Evolutionary conservation across 2,113 vertebrate species (phyloP), one percentile per base, ranked within the genome.

Genomic region (Regulus satrapa): DNA sequence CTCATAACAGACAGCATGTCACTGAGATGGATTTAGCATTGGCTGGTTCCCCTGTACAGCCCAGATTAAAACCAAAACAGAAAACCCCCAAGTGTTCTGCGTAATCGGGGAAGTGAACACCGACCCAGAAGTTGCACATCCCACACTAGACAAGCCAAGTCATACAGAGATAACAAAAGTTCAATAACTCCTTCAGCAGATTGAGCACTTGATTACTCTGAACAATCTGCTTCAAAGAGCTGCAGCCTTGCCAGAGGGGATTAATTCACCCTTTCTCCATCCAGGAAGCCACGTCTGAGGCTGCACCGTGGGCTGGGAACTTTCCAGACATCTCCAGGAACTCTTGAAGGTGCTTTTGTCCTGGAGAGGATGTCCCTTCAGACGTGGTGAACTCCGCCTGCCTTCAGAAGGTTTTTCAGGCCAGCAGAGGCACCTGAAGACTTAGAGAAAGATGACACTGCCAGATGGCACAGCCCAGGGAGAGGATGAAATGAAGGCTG

Each of bases 101-200:
- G 58, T n/a, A 82, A 69, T 90, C 63, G 72, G 75, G 61, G 64
- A 95, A 46, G 84, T 5, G 80, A 96, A 46, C 76, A 3, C 59
- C 32, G 17, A 41, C 55, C 86, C 93, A 87, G 76, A 31, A 90
- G 43, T 28, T 56, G 56, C 6, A 12, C 12, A 5, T 88, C 90
- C 82, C 90, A 72, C 75, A 67, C 36, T 5, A 78, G 68, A 61
- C 82, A 77, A 92, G 67, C 67, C 81, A 51, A 97, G 66, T 17
- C 0, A 20, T 28, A 83, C 43, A 88, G 88, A 93, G 92, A 94
- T 92, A 96, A 92, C 90, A 59, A 32, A 92, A 94, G 95, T 80
- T 92, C 95, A 92, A 28, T 92, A 93, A 84, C 87, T 88, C 49
- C 89, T 93, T 88, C 81, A 92, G 92, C 85, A 96, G 93, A 95